These are phyloP conservation scores for Cenopis cana DNA, from an alignment of 2,888 invertebrate species.

Conservation along the genomic window DNA sequence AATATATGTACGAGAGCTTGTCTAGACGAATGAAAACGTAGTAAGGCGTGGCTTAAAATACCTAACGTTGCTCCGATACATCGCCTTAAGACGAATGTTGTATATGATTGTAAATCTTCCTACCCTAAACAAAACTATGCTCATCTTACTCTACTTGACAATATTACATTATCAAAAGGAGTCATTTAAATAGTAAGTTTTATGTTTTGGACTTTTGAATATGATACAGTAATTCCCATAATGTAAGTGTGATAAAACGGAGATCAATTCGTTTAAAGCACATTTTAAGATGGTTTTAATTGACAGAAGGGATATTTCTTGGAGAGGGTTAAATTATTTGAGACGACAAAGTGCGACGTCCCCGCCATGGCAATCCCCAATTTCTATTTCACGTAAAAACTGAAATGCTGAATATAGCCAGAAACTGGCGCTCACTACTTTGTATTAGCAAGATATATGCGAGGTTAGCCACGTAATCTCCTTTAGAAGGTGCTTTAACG, in stretches of 20 bases:
- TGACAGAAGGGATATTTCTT: not conserved
- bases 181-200: no score
- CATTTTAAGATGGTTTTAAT: not conserved
- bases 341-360: not conserved
- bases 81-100: no score
- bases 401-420: slow-evolving; percentile 2
- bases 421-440: slow-evolving; percentile 7
- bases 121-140: no score
- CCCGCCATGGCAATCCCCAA: not conserved
- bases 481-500: slow-evolving; percentile 26
- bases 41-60: no score
- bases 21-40: no score
- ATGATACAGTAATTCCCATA: not conserved
- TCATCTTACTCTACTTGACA: no score
- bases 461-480: slow-evolving; percentile 25
- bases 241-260: slow-evolving; percentile 14
- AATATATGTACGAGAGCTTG: no score
- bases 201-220: no score
- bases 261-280: not conserved
- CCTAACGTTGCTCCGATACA: no score
- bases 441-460: slow-evolving; percentile 17
- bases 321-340: not conserved
- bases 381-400: slow-evolving; percentile 2
- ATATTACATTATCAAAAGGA: no score
- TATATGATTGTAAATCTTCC: no score